A percentile compares a stretch with the other conserved stretches of the same genome.
Evolutionary conservation across 2,113 vertebrate species (phyloP).

Genomic region (Misgurnus mizolepis): DNA sequence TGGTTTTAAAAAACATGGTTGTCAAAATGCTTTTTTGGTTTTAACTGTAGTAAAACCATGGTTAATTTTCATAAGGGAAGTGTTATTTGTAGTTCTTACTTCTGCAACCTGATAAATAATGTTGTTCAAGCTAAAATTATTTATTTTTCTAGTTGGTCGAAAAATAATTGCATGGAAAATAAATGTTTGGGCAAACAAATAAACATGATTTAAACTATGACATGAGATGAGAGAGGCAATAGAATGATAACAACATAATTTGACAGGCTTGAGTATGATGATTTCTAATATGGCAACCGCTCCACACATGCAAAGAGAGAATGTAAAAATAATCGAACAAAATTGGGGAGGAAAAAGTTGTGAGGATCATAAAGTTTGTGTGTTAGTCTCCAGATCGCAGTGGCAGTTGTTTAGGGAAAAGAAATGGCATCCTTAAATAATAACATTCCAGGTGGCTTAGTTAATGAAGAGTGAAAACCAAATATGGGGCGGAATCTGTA

Average conservation of each 20-base stretch:
- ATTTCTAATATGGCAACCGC: constrained; percentile 3
- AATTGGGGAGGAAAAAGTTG: constrained; percentile 65
- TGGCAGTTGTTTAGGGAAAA: constrained; percentile 80
- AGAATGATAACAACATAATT: background rate
- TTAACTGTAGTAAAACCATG: too few species aligned
- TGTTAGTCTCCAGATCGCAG: constrained; percentile 70
- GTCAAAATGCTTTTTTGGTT: too few species aligned
- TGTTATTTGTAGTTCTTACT: too few species aligned
- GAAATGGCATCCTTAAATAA: constrained; percentile 77
- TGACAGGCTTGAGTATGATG: constrained; percentile 28
- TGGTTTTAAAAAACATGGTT: too few species aligned
- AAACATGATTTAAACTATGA: background rate
- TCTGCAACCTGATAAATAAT: background rate
- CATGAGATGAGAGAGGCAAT: constrained; percentile 1
- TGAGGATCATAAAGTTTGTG: constrained; percentile 77
- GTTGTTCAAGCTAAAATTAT: background rate
- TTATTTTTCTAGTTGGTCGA: background rate
- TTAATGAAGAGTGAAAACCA: constrained; percentile 85
- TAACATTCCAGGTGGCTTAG: constrained; percentile 83
- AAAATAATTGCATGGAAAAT: background rate
- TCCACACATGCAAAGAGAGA: background rate
- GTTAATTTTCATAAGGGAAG: too few species aligned
- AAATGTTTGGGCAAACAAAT: background rate
- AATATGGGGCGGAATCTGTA: constrained; percentile 80
- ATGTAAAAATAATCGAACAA: background rate